Percentiles rank a stretch among this genome's conserved stretches.
phyloP scores from a whole-genome alignment of 2,888 invertebrate genomes.

The Idaea straminata region DNA sequence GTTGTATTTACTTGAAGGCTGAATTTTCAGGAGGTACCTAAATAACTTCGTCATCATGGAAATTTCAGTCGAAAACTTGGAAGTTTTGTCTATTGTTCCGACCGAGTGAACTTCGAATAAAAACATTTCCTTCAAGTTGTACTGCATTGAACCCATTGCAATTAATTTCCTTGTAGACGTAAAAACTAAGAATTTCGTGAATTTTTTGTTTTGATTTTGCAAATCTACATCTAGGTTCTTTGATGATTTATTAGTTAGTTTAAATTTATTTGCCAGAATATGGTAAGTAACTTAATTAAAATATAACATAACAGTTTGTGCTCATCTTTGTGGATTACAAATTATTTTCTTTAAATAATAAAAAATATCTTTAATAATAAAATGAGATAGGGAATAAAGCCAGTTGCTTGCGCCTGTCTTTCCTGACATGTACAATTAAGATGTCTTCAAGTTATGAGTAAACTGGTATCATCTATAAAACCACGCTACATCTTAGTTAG shows the following conservation, averaged over 20 bases:
- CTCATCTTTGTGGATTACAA: not conserved
- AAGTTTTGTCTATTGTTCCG: not conserved
- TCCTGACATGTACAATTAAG: too few species aligned
- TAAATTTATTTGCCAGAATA: not conserved
- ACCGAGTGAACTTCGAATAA: not conserved
- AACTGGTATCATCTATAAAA: too few species aligned
- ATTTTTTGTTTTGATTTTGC: not conserved
- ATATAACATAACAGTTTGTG: not conserved
- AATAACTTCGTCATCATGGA: conserved; percentile 5
- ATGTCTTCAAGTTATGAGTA: too few species aligned
- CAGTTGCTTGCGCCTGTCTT: too few species aligned
- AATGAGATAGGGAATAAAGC: too few species aligned
- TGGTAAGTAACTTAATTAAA: not conserved
- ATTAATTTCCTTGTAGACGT: not conserved
- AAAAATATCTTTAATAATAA: too few species aligned
- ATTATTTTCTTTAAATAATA: too few species aligned
- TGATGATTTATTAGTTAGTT: not conserved
- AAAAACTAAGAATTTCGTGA: not conserved
- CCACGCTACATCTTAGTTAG: too few species aligned
- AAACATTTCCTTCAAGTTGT: not conserved
- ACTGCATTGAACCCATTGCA: not conserved
- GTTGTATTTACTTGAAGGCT: not conserved
- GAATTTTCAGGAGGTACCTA: not conserved
- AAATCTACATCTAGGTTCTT: not conserved
- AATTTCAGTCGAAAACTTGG: conserved; percentile 7